Evolutionary conservation across 1,140 invertebrate species (phyloP), one percentile per base, ranked within the genome.

Genomic region (Drosophila varians): DNA sequence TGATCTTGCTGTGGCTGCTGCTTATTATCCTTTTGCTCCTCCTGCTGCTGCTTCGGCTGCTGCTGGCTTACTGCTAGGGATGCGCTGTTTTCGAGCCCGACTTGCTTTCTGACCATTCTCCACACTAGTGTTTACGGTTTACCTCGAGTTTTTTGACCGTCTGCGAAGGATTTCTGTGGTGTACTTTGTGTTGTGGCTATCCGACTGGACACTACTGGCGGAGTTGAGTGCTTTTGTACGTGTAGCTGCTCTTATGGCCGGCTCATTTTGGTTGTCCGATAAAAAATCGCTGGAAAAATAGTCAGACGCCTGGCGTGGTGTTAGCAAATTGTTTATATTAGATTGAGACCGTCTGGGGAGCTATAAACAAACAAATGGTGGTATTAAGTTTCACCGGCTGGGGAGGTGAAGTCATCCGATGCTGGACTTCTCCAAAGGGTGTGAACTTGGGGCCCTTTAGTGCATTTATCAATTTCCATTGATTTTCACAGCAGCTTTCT

Each of bases 91-190:
- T 86, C 80, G 19, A 82, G 73, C 62, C 43, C 79, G 57, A 70
- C 82, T 88, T 87, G 73, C 82, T 77, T 88, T 77, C 74, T 86
- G 74, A 86, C 82, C 82, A 86, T 86, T 86, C 82, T 86, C 80
- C 76, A 82, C 73, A 77, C 68, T 83, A 61, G 77, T 77, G 48
- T 74, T 55, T 58, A 73, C 77, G 34, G 40, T 54, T 55, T 74
- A 28, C 56, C 57, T 64, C 11, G 71, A 82, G 74, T 82, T 62
- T 62, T 66, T 18, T 14, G 14, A 60, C 62, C 55, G 54, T 68
- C 68, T 64, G 19, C 52, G 47, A 52, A 25, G 60, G 26, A 66
- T 65, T 34, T 19, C n/a, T 36, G 12, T 23, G 7, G 1, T 38
- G 14, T 12, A 38, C 26, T 0, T 2, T 16, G 16, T 9, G 0